These are phyloP conservation scores for Drosophila erecta DNA, from an alignment of 1,140 invertebrate species.

Conservation along the genomic window DNA sequence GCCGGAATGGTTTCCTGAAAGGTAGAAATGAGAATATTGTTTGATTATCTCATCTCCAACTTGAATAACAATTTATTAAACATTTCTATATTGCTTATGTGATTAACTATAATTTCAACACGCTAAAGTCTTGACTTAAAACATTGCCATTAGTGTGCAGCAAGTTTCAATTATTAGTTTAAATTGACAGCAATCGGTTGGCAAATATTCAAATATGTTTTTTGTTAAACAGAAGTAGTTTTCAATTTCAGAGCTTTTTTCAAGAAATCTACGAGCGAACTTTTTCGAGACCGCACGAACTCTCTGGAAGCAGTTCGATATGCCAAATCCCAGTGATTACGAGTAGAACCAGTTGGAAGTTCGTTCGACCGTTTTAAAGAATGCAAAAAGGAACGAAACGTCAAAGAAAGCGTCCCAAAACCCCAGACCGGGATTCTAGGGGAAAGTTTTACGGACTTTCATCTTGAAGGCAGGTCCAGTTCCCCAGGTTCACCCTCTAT, in stretches of 20 bases:
- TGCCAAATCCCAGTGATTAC: constrained; percentile 76
- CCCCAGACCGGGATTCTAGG: constrained; percentile 10
- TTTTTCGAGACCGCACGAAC: constrained; percentile 65
- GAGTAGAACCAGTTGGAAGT: constrained; percentile 44
- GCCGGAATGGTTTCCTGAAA: constrained; percentile 73
- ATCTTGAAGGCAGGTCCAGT: constrained; percentile 47
- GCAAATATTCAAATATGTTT: no score
- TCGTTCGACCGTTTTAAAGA: constrained; percentile 73
- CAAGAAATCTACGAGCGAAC: constrained; percentile 20
- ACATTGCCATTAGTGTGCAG: no score
- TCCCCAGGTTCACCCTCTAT: constrained; percentile 6
- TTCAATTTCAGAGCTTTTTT: neutral
- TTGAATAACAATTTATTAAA: neutral
- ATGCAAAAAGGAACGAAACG: constrained; percentile 61
- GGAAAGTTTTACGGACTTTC: constrained; percentile 64
- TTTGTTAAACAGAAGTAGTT: constrained; percentile 6
- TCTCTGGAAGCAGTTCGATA: constrained; percentile 67
- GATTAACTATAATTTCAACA: no score
- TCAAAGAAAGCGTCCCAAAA: constrained; percentile 43
- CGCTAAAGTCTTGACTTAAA: no score
- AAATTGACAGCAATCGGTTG: no score
- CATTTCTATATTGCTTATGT: no score
- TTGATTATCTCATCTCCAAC: neutral
- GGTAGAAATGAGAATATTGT: neutral
- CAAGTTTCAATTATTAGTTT: no score